phyloP scores from a whole-genome alignment of 2,113 vertebrate species.

The Montifringilla adamsi region DNA sequence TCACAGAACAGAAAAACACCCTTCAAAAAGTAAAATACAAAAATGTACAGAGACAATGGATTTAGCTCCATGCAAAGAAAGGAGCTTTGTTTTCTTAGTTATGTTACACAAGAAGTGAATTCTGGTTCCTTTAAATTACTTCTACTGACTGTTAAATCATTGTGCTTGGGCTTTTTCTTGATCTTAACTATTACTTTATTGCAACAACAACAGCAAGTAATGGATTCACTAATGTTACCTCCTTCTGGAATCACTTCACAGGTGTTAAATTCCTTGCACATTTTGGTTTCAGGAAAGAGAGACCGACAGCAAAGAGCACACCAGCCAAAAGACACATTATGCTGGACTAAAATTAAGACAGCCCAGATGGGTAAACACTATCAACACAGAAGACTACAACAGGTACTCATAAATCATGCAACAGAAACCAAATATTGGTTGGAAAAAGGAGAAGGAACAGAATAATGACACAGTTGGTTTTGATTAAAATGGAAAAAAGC shows the following conservation, averaged over 20 bases:
- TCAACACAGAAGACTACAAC: slow-evolving; percentile 42
- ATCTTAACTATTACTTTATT: neutral
- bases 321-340: slow-evolving; percentile 37
- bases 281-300: slow-evolving; percentile 41
- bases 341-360: slow-evolving; percentile 43
- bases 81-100: neutral
- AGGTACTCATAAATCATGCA: slow-evolving; percentile 61
- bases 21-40: neutral
- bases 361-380: slow-evolving; percentile 46
- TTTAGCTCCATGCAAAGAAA: neutral
- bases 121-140: neutral
- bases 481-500: slow-evolving; percentile 30
- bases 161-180: neutral
- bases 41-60: neutral
- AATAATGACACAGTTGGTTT: slow-evolving; percentile 36
- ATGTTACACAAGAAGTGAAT: neutral
- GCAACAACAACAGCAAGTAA: neutral
- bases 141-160: neutral
- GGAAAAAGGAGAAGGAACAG: neutral
- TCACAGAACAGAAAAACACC: neutral
- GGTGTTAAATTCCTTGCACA: slow-evolving; percentile 41
- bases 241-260: slow-evolving; percentile 33
- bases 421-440: slow-evolving; percentile 18
- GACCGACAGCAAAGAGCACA: neutral
- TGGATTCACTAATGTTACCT: slow-evolving; percentile 23